phyloP scores from a whole-genome alignment of 2,888 invertebrate genomes.

The Cephus sareptanus region DNA sequence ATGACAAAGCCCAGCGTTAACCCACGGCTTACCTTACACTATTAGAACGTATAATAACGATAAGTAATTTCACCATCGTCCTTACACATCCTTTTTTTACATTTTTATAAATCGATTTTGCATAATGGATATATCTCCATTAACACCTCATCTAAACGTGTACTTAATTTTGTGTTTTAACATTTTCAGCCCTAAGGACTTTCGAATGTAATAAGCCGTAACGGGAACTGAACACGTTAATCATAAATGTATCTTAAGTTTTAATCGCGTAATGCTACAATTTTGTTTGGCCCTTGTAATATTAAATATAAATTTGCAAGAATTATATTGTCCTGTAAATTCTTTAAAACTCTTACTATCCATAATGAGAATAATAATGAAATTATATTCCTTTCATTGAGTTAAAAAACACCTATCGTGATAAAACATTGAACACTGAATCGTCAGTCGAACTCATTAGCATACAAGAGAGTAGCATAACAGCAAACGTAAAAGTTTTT shows the following conservation, averaged over 20 bases:
- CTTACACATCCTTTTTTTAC: not conserved
- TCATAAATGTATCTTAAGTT: not conserved
- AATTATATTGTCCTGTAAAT: not conserved
- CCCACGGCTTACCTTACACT: not conserved
- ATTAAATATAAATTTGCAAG: not conserved
- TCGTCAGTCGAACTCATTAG: not conserved
- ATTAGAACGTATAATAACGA: not conserved
- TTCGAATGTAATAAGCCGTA: not conserved
- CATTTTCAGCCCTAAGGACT: not conserved
- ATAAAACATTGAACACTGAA: not conserved
- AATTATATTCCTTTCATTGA: not conserved
- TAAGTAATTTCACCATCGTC: not conserved
- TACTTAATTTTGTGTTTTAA: not conserved
- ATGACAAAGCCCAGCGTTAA: not conserved
- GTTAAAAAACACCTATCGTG: not conserved
- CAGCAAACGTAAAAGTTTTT: not conserved
- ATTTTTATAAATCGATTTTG: not conserved
- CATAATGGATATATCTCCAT: not conserved
- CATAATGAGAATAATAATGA: no score
- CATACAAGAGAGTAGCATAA: not conserved
- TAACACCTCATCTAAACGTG: not conserved
- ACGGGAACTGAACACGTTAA: not conserved
- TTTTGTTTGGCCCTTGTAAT: not conserved
- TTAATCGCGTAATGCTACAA: not conserved
- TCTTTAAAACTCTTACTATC: not conserved